phyloP scores from a whole-genome alignment of 2,888 invertebrate species.

The Julus scandinavius region DNA sequence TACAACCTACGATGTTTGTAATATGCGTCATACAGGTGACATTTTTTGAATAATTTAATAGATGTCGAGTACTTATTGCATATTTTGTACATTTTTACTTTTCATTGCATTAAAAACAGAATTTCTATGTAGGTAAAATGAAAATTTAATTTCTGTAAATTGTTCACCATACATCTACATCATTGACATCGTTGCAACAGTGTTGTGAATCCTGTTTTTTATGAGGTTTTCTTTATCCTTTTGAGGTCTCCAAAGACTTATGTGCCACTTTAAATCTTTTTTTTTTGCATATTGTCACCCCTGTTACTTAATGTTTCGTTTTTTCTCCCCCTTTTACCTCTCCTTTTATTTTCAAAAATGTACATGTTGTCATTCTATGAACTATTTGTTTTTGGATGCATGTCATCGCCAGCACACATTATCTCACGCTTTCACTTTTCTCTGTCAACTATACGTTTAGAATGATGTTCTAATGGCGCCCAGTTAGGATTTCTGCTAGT shows the following conservation, averaged over 20 bases:
- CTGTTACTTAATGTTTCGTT: background rate
- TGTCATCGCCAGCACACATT: conserved; percentile 31
- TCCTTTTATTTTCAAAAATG: background rate
- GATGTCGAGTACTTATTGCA: too few species aligned
- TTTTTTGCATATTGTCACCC: background rate
- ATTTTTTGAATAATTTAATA: too few species aligned
- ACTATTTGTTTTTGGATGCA: background rate
- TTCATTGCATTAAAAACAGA: too few species aligned
- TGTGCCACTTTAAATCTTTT: background rate
- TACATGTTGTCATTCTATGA: conserved; percentile 1
- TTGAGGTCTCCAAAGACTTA: background rate
- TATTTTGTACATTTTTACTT: too few species aligned
- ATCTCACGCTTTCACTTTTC: conserved; percentile 40
- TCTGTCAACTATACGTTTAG: background rate
- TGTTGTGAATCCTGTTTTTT: background rate
- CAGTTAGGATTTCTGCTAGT: background rate
- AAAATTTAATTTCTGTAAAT: too few species aligned
- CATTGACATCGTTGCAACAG: background rate
- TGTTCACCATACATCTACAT: background rate
- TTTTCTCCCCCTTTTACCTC: background rate
- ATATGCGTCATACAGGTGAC: too few species aligned
- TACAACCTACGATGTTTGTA: too few species aligned
- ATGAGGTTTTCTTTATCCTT: background rate
- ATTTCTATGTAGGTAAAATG: too few species aligned
- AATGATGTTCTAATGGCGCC: background rate